These are phyloP conservation scores for Amphiduros pacificus DNA, from an alignment of 2,888 invertebrate species.

Conservation along the genomic window DNA sequence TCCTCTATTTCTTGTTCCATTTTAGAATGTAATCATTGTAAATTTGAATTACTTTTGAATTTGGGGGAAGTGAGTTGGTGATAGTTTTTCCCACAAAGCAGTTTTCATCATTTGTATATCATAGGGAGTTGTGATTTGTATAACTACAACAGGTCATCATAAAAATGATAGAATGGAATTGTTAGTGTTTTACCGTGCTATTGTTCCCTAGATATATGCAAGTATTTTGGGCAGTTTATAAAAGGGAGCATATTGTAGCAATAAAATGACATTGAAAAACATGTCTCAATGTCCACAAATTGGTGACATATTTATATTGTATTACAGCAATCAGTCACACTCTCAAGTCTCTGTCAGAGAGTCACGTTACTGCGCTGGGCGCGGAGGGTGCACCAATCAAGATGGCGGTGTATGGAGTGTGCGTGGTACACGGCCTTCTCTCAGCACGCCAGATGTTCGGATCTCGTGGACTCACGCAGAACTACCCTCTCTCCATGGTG, in stretches of 20 bases:
- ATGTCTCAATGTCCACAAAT: not conserved
- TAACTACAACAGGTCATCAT: too few species aligned
- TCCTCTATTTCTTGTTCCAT: too few species aligned
- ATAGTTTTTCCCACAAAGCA: too few species aligned
- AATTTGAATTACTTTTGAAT: too few species aligned
- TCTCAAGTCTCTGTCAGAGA: conserved; percentile 39
- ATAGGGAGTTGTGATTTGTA: too few species aligned
- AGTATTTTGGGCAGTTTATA: not conserved
- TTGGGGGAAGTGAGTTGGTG: too few species aligned
- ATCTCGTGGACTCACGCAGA: conserved; percentile 47
- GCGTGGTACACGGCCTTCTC: conserved; percentile 47
- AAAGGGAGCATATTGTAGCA: too few species aligned
- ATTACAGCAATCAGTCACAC: conserved; percentile 44
- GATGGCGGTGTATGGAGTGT: conserved; percentile 41
- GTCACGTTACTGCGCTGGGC: conserved; percentile 35
- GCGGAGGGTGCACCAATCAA: conserved; percentile 34
- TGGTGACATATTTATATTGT: not conserved
- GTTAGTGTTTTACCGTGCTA: too few species aligned
- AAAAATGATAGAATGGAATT: too few species aligned
- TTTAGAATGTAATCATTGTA: too few species aligned
- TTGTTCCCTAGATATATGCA: too few species aligned
- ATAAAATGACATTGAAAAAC: not conserved
- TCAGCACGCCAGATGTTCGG: conserved; percentile 46
- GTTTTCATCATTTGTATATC: too few species aligned
- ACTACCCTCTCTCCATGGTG: conserved; percentile 43